Evolutionary conservation across 2,113 vertebrate genomes (phyloP).

Genomic region (Macquaria ambigua): DNA sequence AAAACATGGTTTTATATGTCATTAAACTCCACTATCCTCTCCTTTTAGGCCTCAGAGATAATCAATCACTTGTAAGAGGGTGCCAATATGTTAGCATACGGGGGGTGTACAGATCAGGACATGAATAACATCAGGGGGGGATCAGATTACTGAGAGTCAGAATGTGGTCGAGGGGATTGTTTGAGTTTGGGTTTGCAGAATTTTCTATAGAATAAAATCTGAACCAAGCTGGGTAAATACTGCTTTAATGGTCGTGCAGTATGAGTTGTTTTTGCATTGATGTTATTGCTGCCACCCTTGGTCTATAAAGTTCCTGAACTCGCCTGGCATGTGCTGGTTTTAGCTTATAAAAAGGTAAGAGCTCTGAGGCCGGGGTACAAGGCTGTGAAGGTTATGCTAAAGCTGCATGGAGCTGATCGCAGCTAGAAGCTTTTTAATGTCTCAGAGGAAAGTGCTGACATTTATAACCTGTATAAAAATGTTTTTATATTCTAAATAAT

Average conservation of each 20-base stretch:
- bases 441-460: conserved; percentile 49
- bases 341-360: conserved; percentile 30
- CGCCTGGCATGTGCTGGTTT: conserved; percentile 44
- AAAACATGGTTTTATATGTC: conserved; percentile 79
- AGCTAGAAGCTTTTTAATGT: conserved; percentile 2
- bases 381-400: conserved; percentile 34
- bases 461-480: conserved; percentile 28
- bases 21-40: conserved; percentile 69
- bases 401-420: conserved; percentile 27
- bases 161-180: conserved; percentile 67
- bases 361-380: background rate
- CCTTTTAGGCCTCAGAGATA: conserved; percentile 60
- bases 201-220: conserved; percentile 74
- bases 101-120: conserved; percentile 53
- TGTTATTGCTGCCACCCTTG: conserved; percentile 75
- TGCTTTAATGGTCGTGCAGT: conserved; percentile 69
- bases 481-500: conserved; percentile 48
- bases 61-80: conserved; percentile 79
- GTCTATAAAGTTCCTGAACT: conserved; percentile 67
- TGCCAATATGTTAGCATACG: conserved; percentile 80
- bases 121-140: conserved; percentile 70
- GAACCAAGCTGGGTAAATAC: conserved; percentile 80
- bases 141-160: conserved; percentile 72
- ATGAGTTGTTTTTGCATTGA: conserved; percentile 73
- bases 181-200: conserved; percentile 74